Percentiles rank a stretch among this genome's conserved stretches.
These are phyloP conservation scores for Potamarius usumacintae DNA, from an alignment of 2,113 vertebrate genomes.

Conservation along the genomic window DNA sequence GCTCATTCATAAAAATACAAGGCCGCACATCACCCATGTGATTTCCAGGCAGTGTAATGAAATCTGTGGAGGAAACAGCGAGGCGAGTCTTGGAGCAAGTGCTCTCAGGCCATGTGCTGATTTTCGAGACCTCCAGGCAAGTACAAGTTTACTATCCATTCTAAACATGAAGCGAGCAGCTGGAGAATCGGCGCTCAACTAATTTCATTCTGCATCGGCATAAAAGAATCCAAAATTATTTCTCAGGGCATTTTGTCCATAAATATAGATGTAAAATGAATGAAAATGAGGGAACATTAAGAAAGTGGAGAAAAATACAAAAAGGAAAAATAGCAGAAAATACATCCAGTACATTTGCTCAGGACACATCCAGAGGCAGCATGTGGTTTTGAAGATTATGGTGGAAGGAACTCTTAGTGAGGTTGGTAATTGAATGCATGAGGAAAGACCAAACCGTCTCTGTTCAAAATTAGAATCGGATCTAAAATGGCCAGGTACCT, in stretches of 20 bases:
- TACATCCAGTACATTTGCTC: neutral
- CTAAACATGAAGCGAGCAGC: slow-evolving; percentile 33
- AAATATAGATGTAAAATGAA: slow-evolving; percentile 41
- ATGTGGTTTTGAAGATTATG: slow-evolving; percentile 24
- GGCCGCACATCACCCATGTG: neutral
- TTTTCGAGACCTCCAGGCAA: slow-evolving; percentile 10
- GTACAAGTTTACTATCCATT: slow-evolving; percentile 16
- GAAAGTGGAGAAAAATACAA: neutral
- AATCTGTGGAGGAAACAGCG: slow-evolving; percentile 3
- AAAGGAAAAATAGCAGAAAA: neutral
- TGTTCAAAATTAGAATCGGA: too few relatives aligned
- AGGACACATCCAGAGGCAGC: slow-evolving; percentile 12
- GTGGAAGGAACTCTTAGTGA: slow-evolving; percentile 20
- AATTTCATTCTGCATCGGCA: slow-evolving; percentile 13
- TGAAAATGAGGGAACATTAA: neutral
- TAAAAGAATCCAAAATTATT: slow-evolving; percentile 38
- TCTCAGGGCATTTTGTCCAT: slow-evolving; percentile 36
- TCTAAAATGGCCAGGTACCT: too few relatives aligned
- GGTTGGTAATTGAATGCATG: slow-evolving; percentile 41
- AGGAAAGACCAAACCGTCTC: neutral
- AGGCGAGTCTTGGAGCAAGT: neutral
- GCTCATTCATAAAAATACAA: neutral
- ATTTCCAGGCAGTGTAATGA: slow-evolving; percentile 5
- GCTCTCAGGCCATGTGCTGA: slow-evolving; percentile 2
- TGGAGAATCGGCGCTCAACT: slow-evolving; percentile 22